A percentile compares a stretch with the other conserved stretches of the same genome.
These are phyloP conservation scores for Monochamus alternatus DNA, from an alignment of 2,888 invertebrate genomes.

Conservation along the genomic window DNA sequence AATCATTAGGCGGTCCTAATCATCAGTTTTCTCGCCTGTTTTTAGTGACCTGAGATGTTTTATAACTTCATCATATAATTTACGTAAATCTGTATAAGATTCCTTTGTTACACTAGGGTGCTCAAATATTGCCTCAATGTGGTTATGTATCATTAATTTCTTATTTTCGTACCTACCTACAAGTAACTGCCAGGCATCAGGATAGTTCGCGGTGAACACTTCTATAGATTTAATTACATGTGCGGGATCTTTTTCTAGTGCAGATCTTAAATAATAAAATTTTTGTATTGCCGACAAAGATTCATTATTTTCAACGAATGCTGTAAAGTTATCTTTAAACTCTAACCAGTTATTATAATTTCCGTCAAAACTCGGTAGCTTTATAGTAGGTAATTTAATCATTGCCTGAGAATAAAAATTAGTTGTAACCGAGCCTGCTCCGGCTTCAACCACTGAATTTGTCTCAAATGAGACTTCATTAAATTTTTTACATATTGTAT, in stretches of 20 bases:
- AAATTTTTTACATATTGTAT: too few species aligned
- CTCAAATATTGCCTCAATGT: constrained; percentile 9
- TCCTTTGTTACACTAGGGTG: neutral
- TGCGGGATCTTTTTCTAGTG: neutral
- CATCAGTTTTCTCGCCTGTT: constrained; percentile 6
- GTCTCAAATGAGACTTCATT: too few species aligned
- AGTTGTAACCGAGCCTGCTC: too few species aligned
- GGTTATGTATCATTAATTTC: constrained; percentile 9
- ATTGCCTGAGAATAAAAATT: too few species aligned
- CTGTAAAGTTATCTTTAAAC: neutral
- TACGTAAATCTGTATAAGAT: neutral
- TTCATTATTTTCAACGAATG: neutral
- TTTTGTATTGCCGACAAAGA: constrained; percentile 2
- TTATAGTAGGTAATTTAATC: neutral
- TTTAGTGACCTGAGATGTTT: constrained; percentile 1
- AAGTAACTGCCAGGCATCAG: neutral
- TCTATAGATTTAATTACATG: neutral
- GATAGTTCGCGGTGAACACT: neutral
- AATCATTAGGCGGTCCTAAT: neutral
- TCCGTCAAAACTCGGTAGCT: neutral
- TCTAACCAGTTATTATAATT: neutral
- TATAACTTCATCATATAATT: neutral
- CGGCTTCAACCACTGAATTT: too few species aligned
- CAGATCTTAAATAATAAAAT: constrained; percentile 1
- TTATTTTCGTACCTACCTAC: constrained; percentile 7